Percentiles rank a stretch among this genome's conserved stretches.
Conservation (phyloP, 2,113 vertebrate genomes). For the Hypocryptadius cinnamomeus region DNA sequence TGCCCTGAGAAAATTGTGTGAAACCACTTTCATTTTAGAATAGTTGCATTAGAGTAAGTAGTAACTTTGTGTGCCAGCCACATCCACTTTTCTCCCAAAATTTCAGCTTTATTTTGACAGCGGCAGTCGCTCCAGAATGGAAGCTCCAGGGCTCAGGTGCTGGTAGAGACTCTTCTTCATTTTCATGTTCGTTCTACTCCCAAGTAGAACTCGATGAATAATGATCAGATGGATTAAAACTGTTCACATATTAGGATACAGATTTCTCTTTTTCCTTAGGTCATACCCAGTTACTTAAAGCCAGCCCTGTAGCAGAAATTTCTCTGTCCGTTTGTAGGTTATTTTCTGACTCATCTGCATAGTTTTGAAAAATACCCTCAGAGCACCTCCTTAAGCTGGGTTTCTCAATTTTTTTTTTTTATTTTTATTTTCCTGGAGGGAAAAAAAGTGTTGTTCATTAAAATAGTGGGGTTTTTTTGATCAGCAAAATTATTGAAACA, state of each 20-base stretch:
- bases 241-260: neutral
- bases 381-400: neutral
- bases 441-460: neutral
- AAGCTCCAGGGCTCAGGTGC: neutral
- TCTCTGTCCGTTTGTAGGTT: neutral
- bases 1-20: neutral
- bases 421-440: neutral
- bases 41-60: neutral
- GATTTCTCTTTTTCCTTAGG: neutral
- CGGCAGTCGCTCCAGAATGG: accelerated
- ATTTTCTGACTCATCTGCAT: neutral
- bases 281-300: neutral
- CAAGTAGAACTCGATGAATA: neutral
- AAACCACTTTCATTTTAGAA: neutral
- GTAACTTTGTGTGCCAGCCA: neutral
- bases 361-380: neutral
- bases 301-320: neutral
- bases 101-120: neutral
- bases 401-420: neutral
- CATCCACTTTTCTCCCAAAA: neutral
- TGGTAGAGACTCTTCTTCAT: neutral
- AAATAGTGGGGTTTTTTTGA: neutral
- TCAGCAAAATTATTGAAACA: neutral
- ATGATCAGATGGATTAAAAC: neutral
- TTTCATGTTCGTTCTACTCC: neutral